These are phyloP conservation scores for Drepana falcataria DNA, from an alignment of 2,888 invertebrate species.

Conservation along the genomic window DNA sequence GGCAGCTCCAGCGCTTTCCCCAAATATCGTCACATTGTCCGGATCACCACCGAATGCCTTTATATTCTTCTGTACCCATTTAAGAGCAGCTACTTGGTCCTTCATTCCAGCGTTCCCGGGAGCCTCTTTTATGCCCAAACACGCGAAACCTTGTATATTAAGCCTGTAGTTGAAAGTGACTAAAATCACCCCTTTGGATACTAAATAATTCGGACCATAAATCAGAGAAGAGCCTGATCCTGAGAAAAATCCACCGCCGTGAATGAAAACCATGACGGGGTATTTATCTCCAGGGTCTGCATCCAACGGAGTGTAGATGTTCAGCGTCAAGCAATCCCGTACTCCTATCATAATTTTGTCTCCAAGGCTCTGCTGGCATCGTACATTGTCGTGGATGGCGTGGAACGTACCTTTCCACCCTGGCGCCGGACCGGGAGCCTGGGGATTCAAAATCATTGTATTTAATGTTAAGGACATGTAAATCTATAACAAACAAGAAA, in stretches of 20 bases:
- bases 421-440: conserved; percentile 58
- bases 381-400: conserved; percentile 47
- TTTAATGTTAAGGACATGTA: background rate
- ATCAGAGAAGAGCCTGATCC: conserved; percentile 42
- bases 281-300: conserved; percentile 20
- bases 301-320: conserved; percentile 50
- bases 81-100: conserved; percentile 57
- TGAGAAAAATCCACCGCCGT: conserved; percentile 59
- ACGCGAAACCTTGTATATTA: conserved; percentile 56
- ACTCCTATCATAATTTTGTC: conserved; percentile 29
- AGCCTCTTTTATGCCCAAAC: conserved; percentile 53
- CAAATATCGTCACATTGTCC: conserved; percentile 55
- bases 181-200: conserved; percentile 50
- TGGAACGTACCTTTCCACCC: conserved; percentile 51
- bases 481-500: too few species aligned
- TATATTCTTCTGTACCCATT: conserved; percentile 55
- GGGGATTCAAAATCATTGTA: conserved; percentile 14
- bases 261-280: conserved; percentile 64
- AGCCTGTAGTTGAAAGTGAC: conserved; percentile 61
- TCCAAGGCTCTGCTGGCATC: conserved; percentile 42
- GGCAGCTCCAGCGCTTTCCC: conserved; percentile 60
- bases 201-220: conserved; percentile 56
- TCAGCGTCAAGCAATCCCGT: conserved; percentile 49
- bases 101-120: conserved; percentile 62
- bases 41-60: conserved; percentile 53